Percentiles rank a stretch among this genome's conserved stretches.
These are phyloP conservation scores for Sinocyclocheilus maitianheensis DNA, from an alignment of 2,113 vertebrate genomes.

Conservation along the genomic window DNA sequence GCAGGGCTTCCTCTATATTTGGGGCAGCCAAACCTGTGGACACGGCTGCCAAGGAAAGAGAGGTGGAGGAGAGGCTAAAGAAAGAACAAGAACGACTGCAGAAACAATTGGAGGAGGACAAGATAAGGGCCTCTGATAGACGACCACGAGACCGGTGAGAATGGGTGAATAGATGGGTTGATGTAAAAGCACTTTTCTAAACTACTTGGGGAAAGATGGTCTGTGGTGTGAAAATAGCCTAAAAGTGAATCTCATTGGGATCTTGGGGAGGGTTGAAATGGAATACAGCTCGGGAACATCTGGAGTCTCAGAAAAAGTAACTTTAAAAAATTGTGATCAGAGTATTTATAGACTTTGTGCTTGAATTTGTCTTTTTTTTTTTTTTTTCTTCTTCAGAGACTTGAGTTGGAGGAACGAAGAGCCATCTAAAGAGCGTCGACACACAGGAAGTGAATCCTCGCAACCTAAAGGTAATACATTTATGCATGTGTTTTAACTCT, in stretches of 20 bases:
- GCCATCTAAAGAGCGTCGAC: conserved; percentile 80
- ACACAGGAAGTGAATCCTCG: conserved; percentile 91
- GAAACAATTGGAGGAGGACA: conserved; percentile 88
- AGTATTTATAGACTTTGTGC: not conserved
- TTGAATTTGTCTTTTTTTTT: not conserved
- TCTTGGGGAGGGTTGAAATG: no score
- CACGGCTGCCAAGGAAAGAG: conserved; percentile 89
- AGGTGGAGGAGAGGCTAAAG: conserved; percentile 93
- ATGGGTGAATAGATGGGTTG: not conserved
- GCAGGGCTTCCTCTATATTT: conserved; percentile 88
- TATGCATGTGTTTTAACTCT: not conserved
- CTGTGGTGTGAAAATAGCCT: no score
- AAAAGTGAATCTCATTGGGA: no score
- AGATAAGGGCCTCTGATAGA: conserved; percentile 77
- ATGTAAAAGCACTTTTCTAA: no score
- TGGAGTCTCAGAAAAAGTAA: not conserved
- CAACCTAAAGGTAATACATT: conserved; percentile 74
- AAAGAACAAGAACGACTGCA: conserved; percentile 93
- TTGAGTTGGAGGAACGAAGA: conserved; percentile 94
- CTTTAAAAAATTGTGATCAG: not conserved
- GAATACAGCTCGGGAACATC: no score
- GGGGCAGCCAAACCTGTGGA: conserved; percentile 93
- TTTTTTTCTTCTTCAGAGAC: conserved; percentile 71
- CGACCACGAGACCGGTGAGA: conserved; percentile 74
- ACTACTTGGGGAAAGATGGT: no score